Evolutionary conservation across 2,888 invertebrate genomes (phyloP), one percentile per base, ranked within the genome.

Genomic region (Amphipoea oculea): DNA sequence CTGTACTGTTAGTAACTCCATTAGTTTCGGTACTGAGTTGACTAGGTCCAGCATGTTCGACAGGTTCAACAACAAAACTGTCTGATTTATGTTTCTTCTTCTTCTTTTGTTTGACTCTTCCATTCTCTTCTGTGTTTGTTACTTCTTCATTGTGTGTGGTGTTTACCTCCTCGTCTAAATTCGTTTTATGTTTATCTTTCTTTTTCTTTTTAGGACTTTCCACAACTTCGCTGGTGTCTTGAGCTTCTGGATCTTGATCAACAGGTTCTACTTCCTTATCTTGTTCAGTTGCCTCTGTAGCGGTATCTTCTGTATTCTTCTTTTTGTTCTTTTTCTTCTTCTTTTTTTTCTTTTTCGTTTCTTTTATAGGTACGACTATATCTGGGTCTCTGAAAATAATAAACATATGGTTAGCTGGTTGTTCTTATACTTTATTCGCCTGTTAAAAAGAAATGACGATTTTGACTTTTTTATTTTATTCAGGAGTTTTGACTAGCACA

Each of bases 261-360:
- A 54, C 72, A 23, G 57, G 45, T 81, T 82, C 71, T 51, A n/a
- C 60, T 36, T 29, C 29, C 1, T 40, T 40, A 40, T 73, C 63
- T 66, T 75, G 74, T 79, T 79, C 80, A 76, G 73, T 78, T 75
- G 77, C 73, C 14, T 85, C 77, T 79, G 73, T 63, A 57, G 45
- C 75, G 29, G 85, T 79, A 17, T 78, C 78, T 76, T 86, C 82
- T 71, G 48, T 40, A 40, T 40, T 71, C 23, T 83, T 89, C 70
- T 89, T 86, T 67, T 94, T 95, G 51, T 96, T 93, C 85, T 94
- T 94, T 88, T 93, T 94, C 88, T 94, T 97, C 91, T 95, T 96
- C 89, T 95, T 96, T 84, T 95, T 94, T 89, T 95, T 96, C 88
- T 94, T 95, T 69, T 93, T 94, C 42, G 91, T 92, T 89, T 95